phyloP scores from a whole-genome alignment of 2,888 invertebrate species.

The Nomada ferruginata region DNA sequence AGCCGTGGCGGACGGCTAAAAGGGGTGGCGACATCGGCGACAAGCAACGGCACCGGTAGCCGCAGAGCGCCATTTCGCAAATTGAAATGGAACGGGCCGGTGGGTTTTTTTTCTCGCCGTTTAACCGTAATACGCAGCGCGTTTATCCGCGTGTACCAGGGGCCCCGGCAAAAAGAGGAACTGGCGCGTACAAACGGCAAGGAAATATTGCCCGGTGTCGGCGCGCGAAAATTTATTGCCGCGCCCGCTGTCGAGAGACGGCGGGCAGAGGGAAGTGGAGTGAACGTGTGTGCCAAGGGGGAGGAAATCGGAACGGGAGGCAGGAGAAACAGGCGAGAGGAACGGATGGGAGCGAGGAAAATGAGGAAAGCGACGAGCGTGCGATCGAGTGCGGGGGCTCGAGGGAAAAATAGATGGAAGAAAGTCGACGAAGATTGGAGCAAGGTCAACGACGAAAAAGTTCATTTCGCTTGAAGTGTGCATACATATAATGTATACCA shows the following conservation, averaged over 20 bases:
- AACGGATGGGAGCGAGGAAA: not conserved
- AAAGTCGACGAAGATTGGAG: no score
- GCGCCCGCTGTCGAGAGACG: slow-evolving; percentile 54
- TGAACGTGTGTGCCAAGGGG: not conserved
- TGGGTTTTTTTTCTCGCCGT: slow-evolving; percentile 56
- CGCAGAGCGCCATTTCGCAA: slow-evolving; percentile 69
- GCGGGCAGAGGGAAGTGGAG: slow-evolving; percentile 20
- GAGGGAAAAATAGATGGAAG: no score
- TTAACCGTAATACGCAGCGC: slow-evolving; percentile 75
- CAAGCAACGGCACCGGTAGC: slow-evolving; percentile 42
- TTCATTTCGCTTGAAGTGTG: no score
- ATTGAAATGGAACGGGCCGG: slow-evolving; percentile 70
- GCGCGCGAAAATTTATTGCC: slow-evolving; percentile 78
- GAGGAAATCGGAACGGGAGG: not conserved
- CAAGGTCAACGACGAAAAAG: no score
- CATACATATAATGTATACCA: no score
- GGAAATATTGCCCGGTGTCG: slow-evolving; percentile 78
- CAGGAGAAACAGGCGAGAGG: not conserved
- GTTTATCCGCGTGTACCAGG: slow-evolving; percentile 72
- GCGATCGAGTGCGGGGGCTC: not conserved
- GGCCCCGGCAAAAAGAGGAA: slow-evolving; percentile 71
- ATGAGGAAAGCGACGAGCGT: not conserved
- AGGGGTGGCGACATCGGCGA: slow-evolving; percentile 22
- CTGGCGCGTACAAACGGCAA: slow-evolving; percentile 76
- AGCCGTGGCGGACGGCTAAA: not conserved